Conservation (phyloP, 2,113 vertebrate species). For the Terrapene triunguis region DNA sequence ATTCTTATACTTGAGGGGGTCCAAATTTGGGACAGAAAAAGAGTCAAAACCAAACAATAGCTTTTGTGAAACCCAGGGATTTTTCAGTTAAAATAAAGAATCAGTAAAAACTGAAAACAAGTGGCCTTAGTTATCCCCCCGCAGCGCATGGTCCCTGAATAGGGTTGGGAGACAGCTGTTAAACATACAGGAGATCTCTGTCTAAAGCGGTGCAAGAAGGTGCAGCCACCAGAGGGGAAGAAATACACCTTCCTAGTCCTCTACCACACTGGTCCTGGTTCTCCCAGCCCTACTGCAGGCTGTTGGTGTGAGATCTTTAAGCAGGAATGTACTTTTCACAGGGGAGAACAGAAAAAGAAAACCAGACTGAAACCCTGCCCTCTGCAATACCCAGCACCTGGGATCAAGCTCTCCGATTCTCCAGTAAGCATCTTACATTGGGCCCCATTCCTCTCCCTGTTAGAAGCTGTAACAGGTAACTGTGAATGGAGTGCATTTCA, state of each 20-base stretch:
- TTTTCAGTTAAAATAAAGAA: background rate
- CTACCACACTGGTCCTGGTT: background rate
- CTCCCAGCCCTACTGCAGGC: accelerated
- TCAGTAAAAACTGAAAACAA: background rate
- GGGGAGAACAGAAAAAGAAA: background rate
- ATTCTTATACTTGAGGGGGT: background rate
- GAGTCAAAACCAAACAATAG: background rate
- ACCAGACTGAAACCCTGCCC: background rate
- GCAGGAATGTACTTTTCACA: background rate
- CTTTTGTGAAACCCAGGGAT: background rate
- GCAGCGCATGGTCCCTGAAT: background rate
- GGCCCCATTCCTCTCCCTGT: background rate
- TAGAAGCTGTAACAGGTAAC: background rate
- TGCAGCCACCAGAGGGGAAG: background rate
- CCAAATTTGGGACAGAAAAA: too few relatives aligned
- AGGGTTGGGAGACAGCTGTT: background rate
- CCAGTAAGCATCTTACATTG: accelerated
- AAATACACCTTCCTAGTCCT: background rate
- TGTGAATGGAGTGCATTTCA: background rate
- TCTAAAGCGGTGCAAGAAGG: background rate
- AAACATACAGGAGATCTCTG: background rate
- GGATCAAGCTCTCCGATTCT: background rate
- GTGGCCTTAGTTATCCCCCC: too few relatives aligned
- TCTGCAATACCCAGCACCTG: accelerated
- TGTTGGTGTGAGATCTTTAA: background rate